Conservation (phyloP, 1,140 invertebrate genomes). For the Gryon sp. region DNA sequence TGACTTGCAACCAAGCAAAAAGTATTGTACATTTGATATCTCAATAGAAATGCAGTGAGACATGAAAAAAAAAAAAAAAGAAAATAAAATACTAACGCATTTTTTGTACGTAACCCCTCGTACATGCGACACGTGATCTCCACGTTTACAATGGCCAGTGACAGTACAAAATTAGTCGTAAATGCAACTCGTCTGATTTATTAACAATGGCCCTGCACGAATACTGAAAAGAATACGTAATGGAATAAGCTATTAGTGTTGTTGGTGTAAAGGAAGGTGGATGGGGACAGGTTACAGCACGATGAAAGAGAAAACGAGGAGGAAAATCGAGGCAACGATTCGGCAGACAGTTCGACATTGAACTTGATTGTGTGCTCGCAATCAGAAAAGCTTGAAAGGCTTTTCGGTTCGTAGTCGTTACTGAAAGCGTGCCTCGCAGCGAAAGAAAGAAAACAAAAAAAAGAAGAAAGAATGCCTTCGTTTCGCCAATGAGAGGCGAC, state of each 20-base stretch:
- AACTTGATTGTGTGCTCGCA: constrained; percentile 53
- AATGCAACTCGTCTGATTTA: constrained; percentile 23
- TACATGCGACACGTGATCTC: not conserved
- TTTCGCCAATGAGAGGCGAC: constrained; percentile 37
- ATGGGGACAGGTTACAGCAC: not conserved
- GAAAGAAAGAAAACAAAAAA: constrained; percentile 1
- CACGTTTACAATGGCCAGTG: constrained; percentile 1
- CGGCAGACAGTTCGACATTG: constrained; percentile 47
- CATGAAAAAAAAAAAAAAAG: no score
- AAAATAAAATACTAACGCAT: no score
- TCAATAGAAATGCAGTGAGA: not conserved
- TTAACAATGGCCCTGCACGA: constrained; percentile 31
- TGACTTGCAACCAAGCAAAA: not conserved
- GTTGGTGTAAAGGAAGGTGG: not conserved
- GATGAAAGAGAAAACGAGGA: constrained; percentile 29
- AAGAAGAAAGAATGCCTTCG: constrained; percentile 33
- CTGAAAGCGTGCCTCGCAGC: constrained; percentile 29
- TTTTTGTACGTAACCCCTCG: no score
- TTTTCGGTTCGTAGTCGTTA: constrained; percentile 44
- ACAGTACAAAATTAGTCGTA: constrained; percentile 18
- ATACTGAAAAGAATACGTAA: constrained; percentile 47
- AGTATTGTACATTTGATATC: not conserved
- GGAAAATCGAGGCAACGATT: constrained; percentile 9
- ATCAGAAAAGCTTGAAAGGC: constrained; percentile 42
- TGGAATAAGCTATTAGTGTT: constrained; percentile 50